phyloP scores from a whole-genome alignment of 2,888 invertebrate species.

The Villa cingulata region DNA sequence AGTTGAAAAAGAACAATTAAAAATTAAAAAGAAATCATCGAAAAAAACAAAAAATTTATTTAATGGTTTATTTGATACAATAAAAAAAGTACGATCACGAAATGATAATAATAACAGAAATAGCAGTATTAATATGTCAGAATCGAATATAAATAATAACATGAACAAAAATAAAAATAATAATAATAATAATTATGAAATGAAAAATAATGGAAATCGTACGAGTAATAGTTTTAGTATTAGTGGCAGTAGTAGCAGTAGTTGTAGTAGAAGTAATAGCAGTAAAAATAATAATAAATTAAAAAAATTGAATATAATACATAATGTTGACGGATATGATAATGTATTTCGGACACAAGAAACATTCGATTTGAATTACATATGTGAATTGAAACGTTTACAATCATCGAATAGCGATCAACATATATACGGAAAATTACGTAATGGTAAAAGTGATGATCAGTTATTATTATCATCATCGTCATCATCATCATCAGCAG shows the following conservation, averaged over 20 bases:
- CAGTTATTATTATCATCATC: slow-evolving; percentile 13
- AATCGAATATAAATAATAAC: too few relatives aligned
- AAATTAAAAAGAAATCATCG: too few relatives aligned
- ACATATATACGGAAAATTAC: slow-evolving; percentile 29
- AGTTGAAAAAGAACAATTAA: too few relatives aligned
- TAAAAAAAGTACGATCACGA: slow-evolving; percentile 9
- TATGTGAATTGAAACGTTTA: slow-evolving; percentile 26
- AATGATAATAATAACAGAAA: not conserved
- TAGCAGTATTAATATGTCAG: too few relatives aligned
- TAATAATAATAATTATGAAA: too few relatives aligned
- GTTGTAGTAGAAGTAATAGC: not conserved
- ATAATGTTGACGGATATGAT: slow-evolving; percentile 29
- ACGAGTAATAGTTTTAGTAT: too few relatives aligned
- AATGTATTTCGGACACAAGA: slow-evolving; percentile 31
- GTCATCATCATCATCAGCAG: too few relatives aligned
- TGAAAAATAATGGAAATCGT: too few relatives aligned
- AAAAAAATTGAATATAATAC: slow-evolving; percentile 26
- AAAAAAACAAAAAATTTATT: slow-evolving; percentile 4
- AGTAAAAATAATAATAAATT: not conserved
- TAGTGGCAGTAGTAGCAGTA: not conserved
- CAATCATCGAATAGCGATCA: slow-evolving; percentile 13
- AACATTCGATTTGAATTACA: slow-evolving; percentile 30
- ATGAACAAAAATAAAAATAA: too few relatives aligned
- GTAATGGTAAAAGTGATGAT: slow-evolving; percentile 16
- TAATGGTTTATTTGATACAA: slow-evolving; percentile 6